Evolutionary conservation across 2,888 invertebrate species (phyloP).

Genomic region (Ectemnius cavifrons): DNA sequence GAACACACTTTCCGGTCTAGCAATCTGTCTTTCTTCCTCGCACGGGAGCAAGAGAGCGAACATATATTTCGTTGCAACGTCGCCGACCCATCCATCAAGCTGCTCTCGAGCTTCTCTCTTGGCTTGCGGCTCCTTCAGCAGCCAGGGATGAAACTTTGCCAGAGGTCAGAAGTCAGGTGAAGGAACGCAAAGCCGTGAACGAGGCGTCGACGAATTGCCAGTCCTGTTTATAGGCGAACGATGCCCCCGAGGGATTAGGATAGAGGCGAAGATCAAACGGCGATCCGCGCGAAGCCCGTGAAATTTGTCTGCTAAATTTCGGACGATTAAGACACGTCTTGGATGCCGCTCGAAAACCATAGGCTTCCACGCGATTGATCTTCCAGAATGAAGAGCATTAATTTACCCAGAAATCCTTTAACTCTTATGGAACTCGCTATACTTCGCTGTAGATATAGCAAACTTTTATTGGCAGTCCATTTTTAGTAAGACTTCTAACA

Average conservation of each 20-base stretch:
- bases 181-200: conserved; percentile 31
- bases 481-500: no score
- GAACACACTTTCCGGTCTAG: conserved; percentile 23
- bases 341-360: background rate
- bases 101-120: conserved; percentile 26
- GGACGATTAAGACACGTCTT: conserved; percentile 15
- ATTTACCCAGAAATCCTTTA: no score
- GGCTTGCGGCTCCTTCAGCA: background rate
- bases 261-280: conserved; percentile 43
- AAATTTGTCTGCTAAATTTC: conserved; percentile 37
- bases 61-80: conserved; percentile 45
- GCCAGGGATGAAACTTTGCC: conserved; percentile 1
- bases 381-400: no score
- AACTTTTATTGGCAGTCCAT: no score
- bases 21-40: background rate
- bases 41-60: conserved; percentile 10
- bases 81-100: conserved; percentile 52
- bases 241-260: conserved; percentile 32
- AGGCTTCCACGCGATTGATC: background rate
- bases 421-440: no score
- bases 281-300: conserved; percentile 24
- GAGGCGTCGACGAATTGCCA: conserved; percentile 55
- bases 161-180: conserved; percentile 51
- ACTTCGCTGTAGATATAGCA: no score
- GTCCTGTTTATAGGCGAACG: conserved; percentile 20